phyloP scores from a whole-genome alignment of 2,113 vertebrate genomes.

The Penelope pileata region DNA sequence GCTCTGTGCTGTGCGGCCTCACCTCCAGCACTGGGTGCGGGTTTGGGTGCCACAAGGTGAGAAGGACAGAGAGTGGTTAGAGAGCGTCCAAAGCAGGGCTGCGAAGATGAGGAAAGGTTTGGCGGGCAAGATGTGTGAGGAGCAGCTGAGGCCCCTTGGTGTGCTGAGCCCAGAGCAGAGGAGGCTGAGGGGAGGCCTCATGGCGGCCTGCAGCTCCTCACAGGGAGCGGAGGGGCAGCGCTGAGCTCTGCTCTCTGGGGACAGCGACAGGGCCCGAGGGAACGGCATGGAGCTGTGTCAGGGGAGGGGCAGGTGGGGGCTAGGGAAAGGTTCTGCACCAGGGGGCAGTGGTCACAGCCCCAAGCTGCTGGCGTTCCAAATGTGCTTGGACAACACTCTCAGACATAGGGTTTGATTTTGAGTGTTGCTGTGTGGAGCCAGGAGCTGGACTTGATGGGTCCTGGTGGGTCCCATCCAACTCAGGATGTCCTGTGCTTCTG shows the following conservation, averaged over 20 bases:
- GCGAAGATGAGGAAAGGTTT: neutral
- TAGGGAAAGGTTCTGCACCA: neutral
- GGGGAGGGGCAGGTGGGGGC: too few species aligned
- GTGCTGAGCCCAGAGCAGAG: too few species aligned
- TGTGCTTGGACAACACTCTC: neutral
- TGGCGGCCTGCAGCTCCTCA: neutral
- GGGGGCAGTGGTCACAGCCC: too few species aligned
- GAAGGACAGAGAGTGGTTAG: neutral
- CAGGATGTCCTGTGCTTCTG: neutral
- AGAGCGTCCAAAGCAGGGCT: neutral
- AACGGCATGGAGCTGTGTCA: neutral
- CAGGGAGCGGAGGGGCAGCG: neutral
- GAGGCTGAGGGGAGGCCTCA: neutral
- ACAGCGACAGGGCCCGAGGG: neutral
- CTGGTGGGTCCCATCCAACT: neutral
- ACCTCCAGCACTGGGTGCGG: neutral
- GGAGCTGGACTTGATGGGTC: neutral
- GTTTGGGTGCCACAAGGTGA: neutral
- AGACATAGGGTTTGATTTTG: neutral
- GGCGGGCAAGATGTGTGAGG: neutral
- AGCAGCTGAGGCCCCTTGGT: neutral
- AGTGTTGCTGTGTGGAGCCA: neutral
- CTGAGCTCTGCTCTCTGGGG: too few species aligned
- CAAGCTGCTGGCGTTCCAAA: neutral
- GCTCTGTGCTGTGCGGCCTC: too few species aligned